Base-by-base conservation (phyloP, 2,888 invertebrate species). In the Ectemnius lituratus region DNA sequence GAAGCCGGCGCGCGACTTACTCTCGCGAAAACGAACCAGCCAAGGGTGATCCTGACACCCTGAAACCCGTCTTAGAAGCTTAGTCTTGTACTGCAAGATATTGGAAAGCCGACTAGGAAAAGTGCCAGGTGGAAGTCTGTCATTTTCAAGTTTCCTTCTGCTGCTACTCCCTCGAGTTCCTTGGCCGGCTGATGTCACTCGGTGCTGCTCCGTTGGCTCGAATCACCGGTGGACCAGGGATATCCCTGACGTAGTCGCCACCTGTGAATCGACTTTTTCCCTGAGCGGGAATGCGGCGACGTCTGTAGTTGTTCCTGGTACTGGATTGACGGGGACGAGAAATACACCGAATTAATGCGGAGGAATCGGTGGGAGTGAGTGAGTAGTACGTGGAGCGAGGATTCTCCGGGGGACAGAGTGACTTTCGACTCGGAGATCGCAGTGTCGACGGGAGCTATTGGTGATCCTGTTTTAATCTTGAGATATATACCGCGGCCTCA, bases 1-100 rank as follows among this genome's bases (percentile, higher is more conserved):
- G 61, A 66, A 70, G 80, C 80, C 82, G 82, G 73, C n/a, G n/a
- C n/a, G n/a, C 37, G 37, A 37, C 81, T 77, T 57, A 56, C 70
- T 49, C 70, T 74, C 82, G 77, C 79, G 73, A 66, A 68, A 70
- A 80, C 62, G 62, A 82, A 71, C 71, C 77, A 70, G 37, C 76
- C 71, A 60, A 73, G 56, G 49, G 63, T 58, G 46, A 67, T 64
- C 68, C 71, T 57, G 62, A 74, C 65, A 67, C 68, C 52, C 13
- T 4, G 8, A 37, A 37, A 8, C 5, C 37, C 3, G 47, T 47
- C 45, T 6, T 52, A n/a, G 13, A 16, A 6, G 52, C 14, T 14
- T 4, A 37, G 3, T 37, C 37, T 8, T 37, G 1, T 8, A 37
- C 37, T 13, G 1, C 4, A 52, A 4, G 2, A 16, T 2, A 52